Conservation (phyloP, 2,113 vertebrate genomes). For the Callaeas wilsoni region DNA sequence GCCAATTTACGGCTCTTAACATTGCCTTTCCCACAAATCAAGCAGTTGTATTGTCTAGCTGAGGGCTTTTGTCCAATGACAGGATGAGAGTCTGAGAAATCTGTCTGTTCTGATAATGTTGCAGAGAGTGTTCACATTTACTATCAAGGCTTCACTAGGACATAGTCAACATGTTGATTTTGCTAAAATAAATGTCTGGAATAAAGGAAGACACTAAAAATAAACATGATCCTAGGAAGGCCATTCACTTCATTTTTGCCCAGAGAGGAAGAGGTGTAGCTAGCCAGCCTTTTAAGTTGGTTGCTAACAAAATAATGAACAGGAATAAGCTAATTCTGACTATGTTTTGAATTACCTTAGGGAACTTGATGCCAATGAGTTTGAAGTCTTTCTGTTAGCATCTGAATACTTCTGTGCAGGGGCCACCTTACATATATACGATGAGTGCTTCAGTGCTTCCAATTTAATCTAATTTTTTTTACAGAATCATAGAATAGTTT, state of each 20-base stretch:
- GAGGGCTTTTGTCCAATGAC: neutral
- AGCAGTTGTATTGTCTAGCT: neutral
- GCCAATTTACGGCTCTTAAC: neutral
- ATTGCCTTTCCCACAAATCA: neutral
- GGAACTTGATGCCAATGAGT: neutral
- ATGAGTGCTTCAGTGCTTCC: neutral
- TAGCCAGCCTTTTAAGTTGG: neutral
- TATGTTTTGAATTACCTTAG: neutral
- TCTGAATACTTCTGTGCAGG: neutral
- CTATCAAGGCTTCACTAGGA: neutral
- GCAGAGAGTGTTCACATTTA: neutral
- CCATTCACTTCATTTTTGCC: constrained; percentile 4
- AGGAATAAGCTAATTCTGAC: neutral
- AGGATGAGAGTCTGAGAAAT: neutral
- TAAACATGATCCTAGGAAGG: constrained; percentile 2
- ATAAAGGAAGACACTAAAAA: constrained; percentile 34
- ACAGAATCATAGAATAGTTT: neutral
- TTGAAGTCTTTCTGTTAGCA: neutral
- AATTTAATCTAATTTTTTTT: neutral
- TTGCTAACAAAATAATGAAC: neutral
- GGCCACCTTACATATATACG: neutral
- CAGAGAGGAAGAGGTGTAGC: neutral
- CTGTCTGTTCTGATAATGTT: neutral
- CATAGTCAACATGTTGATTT: neutral
- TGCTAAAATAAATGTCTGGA: constrained; percentile 14